Conservation (phyloP, 2,888 invertebrate genomes). For the Carpatolechia fugitivella region DNA sequence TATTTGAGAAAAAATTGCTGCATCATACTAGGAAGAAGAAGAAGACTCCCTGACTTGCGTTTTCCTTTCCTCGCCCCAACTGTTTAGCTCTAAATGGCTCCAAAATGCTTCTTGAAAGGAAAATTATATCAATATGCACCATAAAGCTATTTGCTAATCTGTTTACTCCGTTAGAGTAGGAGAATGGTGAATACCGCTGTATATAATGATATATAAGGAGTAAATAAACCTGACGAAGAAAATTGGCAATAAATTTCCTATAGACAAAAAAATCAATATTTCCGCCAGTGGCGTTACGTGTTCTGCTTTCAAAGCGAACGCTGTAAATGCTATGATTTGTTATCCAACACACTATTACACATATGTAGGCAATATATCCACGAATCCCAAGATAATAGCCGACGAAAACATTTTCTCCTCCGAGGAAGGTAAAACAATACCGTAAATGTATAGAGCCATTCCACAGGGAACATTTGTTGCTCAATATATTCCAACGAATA, state of each 20-base stretch:
- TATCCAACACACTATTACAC: constrained; percentile 33
- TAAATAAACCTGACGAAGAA: neutral
- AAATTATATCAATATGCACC: constrained; percentile 34
- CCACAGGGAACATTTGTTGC: neutral
- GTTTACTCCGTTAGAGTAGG: constrained; percentile 33
- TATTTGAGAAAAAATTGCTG: constrained; percentile 4
- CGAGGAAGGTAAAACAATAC: neutral
- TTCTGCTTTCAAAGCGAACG: constrained; percentile 25
- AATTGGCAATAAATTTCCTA: neutral
- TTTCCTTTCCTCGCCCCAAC: constrained; percentile 38
- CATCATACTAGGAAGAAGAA: constrained; percentile 25
- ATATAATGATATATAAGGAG: neutral
- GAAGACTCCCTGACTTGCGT: constrained; percentile 36
- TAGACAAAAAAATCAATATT: neutral
- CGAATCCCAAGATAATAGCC: constrained; percentile 29
- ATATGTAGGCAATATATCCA: constrained; percentile 39
- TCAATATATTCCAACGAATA: neutral
- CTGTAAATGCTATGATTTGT: constrained; percentile 24
- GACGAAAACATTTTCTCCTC: constrained; percentile 30
- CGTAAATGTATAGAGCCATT: neutral
- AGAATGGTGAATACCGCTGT: no score
- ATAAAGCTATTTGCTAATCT: constrained; percentile 44
- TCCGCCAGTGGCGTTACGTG: constrained; percentile 8
- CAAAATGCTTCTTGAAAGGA: constrained; percentile 31
- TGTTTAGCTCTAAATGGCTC: constrained; percentile 43